These are phyloP conservation scores for Diprion similis DNA, from an alignment of 1,140 invertebrate genomes.

Conservation along the genomic window DNA sequence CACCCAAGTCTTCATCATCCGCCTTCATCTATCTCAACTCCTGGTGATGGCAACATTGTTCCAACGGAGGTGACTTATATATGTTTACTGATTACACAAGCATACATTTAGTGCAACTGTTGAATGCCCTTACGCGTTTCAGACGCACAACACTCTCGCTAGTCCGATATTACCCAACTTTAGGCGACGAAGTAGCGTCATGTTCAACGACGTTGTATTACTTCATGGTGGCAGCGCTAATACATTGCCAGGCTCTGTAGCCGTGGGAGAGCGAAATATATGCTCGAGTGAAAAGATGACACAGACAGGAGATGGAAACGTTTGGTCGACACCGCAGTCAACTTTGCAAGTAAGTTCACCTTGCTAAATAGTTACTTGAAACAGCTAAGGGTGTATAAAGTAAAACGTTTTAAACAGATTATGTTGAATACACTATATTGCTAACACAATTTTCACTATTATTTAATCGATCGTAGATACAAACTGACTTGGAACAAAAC, in stretches of 20 bases:
- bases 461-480: conserved; percentile 40
- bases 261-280: conserved; percentile 69
- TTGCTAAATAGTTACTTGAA: neutral
- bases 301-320: conserved; percentile 78
- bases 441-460: neutral
- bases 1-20: conserved; percentile 45
- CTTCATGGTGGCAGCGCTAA: conserved; percentile 68
- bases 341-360: conserved; percentile 46
- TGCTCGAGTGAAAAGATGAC: conserved; percentile 89
- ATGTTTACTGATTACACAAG: conserved; percentile 19
- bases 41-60: conserved; percentile 45
- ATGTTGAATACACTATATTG: no score
- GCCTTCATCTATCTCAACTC: conserved; percentile 46
- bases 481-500: conserved; percentile 63
- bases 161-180: conserved; percentile 68
- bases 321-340: conserved; percentile 63
- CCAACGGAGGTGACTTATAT: conserved; percentile 31
- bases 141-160: conserved; percentile 63
- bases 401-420: no score
- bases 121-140: conserved; percentile 15
- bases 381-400: no score
- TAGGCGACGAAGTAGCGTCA: conserved; percentile 78
- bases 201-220: conserved; percentile 86
- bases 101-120: neutral
- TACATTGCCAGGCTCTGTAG: conserved; percentile 46